phyloP scores from a whole-genome alignment of 2,888 invertebrate species.

The Pseudococcus jackbeardsleyi region DNA sequence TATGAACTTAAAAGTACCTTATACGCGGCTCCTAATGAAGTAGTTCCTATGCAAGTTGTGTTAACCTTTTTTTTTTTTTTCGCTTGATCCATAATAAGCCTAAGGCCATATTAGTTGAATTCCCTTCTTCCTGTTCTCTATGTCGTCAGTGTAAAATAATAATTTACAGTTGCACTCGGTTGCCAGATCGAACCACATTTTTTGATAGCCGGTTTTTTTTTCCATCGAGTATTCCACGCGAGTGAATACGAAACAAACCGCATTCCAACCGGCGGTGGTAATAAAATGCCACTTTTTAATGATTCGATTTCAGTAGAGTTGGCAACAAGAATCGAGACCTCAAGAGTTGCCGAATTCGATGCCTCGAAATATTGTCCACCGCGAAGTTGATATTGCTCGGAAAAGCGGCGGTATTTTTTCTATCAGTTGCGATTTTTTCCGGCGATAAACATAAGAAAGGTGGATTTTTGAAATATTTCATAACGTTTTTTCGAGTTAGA shows the following conservation, averaged over 20 bases:
- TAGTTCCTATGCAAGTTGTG: conserved; percentile 65
- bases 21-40: conserved; percentile 60
- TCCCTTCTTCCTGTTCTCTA: conserved; percentile 63
- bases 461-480: too few species aligned
- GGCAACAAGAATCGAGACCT: background rate
- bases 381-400: background rate
- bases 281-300: conserved; percentile 52
- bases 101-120: conserved; percentile 57
- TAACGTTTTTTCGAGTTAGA: too few species aligned
- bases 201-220: conserved; percentile 60
- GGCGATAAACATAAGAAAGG: too few species aligned
- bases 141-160: conserved; percentile 61
- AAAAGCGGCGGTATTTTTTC: background rate
- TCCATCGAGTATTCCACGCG: background rate
- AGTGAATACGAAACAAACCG: conserved; percentile 59
- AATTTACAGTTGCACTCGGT: conserved; percentile 64
- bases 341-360: conserved; percentile 22
- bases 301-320: conserved; percentile 42
- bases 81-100: conserved; percentile 63
- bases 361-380: background rate
- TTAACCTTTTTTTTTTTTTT: conserved; percentile 57
- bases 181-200: conserved; percentile 64
- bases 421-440: background rate
- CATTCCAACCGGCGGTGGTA: conserved; percentile 55
- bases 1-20: conserved; percentile 47